Evolutionary conservation across 2,888 invertebrate species (phyloP).

Genomic region (Diploptera punctata): DNA sequence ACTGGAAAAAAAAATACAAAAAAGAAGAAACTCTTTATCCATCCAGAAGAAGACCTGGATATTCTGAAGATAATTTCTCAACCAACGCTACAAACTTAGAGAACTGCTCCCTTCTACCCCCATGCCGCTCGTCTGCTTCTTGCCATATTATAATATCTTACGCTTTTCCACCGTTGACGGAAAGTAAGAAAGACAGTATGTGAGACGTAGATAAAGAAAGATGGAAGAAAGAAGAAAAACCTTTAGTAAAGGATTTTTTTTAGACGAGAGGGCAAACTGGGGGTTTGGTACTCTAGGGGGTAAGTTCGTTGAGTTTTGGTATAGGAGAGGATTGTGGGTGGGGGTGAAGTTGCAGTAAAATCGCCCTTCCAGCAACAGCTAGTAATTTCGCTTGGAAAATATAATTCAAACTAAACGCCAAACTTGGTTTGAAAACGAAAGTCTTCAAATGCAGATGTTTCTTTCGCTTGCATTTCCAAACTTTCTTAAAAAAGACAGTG

Average conservation of each 20-base stretch:
- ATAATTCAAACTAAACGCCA: constrained; percentile 40
- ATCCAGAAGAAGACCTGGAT: no score
- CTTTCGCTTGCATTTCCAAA: no score
- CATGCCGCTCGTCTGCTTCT: not conserved
- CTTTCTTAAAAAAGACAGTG: no score
- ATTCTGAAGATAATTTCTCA: not conserved
- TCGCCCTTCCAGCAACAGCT: constrained; percentile 27
- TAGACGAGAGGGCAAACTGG: not conserved
- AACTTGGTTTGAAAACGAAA: constrained; percentile 40
- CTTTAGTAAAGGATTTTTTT: not conserved
- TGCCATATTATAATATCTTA: constrained; percentile 20
- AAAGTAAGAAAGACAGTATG: not conserved
- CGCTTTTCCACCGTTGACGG: constrained; percentile 20
- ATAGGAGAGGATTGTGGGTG: not conserved
- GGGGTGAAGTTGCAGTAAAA: constrained; percentile 11
- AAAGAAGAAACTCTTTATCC: not conserved
- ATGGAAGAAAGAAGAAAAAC: not conserved
- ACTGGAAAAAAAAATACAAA: constrained; percentile 16
- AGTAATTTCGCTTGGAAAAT: constrained; percentile 38
- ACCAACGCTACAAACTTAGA: not conserved
- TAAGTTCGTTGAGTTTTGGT: constrained; percentile 11
- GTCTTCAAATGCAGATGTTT: constrained; percentile 31
- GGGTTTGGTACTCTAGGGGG: not conserved
- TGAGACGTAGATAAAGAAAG: not conserved
- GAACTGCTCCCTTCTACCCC: not conserved